Evolutionary conservation across 2,113 vertebrate species (phyloP).

Genomic region (Hemiprocne comata): DNA sequence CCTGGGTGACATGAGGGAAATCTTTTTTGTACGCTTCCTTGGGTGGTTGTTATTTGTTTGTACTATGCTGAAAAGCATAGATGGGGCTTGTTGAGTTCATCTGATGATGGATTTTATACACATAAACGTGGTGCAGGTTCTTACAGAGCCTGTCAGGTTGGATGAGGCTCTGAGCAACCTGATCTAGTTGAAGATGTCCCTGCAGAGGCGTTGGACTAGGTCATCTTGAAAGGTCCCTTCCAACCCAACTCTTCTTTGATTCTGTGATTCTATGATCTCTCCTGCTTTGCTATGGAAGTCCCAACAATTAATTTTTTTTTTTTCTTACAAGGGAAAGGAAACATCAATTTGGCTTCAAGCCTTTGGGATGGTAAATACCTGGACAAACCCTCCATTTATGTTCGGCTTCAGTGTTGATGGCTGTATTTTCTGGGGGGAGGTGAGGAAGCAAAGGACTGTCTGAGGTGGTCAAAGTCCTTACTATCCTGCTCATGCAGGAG

Average conservation of each 20-base stretch:
- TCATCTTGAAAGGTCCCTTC: too few species aligned
- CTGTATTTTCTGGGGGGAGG: background rate
- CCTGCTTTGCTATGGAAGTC: accelerated
- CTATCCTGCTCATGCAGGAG: background rate
- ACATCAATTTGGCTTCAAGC: background rate
- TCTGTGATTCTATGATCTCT: background rate
- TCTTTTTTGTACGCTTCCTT: accelerated
- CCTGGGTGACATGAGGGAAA: background rate
- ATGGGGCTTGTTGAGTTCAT: background rate
- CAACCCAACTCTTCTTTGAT: too few species aligned
- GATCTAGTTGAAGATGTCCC: too few species aligned
- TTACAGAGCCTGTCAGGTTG: background rate
- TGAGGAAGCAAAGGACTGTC: background rate
- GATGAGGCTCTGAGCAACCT: too few species aligned
- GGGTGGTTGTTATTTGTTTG: accelerated
- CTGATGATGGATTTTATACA: background rate
- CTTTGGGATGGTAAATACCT: background rate
- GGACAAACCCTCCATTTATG: background rate
- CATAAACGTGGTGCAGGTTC: accelerated
- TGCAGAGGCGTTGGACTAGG: too few species aligned
- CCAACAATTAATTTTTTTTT: background rate
- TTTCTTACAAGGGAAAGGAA: background rate
- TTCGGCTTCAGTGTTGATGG: background rate
- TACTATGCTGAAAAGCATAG: accelerated
- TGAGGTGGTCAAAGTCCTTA: background rate